A percentile compares a stretch with the other conserved stretches of the same genome.
These are phyloP conservation scores for Dipodomys stephensi DNA, from an alignment of 2,113 vertebrate genomes.

Conservation along the genomic window DNA sequence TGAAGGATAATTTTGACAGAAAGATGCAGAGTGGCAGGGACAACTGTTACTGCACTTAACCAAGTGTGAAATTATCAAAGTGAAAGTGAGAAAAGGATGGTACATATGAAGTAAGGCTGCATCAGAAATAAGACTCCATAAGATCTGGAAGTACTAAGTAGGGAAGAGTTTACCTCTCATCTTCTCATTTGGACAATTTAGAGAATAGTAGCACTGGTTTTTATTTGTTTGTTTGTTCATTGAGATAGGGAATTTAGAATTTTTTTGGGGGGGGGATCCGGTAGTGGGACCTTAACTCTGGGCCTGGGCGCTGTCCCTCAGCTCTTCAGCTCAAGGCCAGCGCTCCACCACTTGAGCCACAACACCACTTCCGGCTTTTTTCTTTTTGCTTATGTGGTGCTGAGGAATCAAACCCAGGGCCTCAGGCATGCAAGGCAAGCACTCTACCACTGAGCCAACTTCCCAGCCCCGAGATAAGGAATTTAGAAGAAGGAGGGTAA, in stretches of 20 bases:
- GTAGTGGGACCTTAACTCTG: too few relatives aligned
- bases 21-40: not conserved
- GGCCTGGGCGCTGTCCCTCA: too few relatives aligned
- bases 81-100: not conserved
- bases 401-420: too few relatives aligned
- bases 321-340: too few relatives aligned
- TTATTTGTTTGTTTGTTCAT: too few relatives aligned
- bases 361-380: too few relatives aligned
- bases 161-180: not conserved
- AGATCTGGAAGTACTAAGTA: not conserved
- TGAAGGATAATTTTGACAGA: not conserved
- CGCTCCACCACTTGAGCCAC: too few relatives aligned
- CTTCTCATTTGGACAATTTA: not conserved
- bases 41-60: not conserved
- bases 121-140: not conserved
- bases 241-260: not conserved
- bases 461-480: not conserved
- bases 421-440: too few relatives aligned
- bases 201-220: not conserved
- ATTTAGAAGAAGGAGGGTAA: not conserved
- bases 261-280: too few relatives aligned
- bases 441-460: too few relatives aligned
- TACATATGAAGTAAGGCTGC: not conserved
- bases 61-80: not conserved
- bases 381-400: too few relatives aligned